Evolutionary conservation across 2,113 vertebrate species (phyloP), one percentile per base, ranked within the genome.

Genomic region (Melospiza melodia): DNA sequence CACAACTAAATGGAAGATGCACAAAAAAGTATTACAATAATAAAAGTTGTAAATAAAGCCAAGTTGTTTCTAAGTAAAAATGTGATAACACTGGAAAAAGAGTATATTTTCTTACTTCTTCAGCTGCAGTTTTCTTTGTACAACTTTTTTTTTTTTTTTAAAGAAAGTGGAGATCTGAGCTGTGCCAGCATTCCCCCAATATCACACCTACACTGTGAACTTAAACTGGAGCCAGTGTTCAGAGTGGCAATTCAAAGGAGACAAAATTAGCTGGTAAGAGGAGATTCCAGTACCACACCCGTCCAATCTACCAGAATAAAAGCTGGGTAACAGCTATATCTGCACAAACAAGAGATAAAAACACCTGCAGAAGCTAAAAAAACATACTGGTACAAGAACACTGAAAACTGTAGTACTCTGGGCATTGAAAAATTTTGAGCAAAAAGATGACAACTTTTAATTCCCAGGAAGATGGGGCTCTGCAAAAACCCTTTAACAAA

Each of bases 311-410:
- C 24, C 58, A 73, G 27, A 55, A 27, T 1, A 17, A 58, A 41
- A 59, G 27, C 27, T 35, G 22, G 7, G 30, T 25, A 37, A 71
- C 33, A 51, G 3, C 15, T 14, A 3, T 27, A 35, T 5, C 44
- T n/a, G 52, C 31, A 73, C 30, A 67, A 12, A 19, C 33, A 63
- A 54, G 59, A 46, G 4, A 72, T 6, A 71, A 62, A 88, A 22
- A 0, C 15, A 46, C 4, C 58, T 77, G 16, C 1, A 65, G 28
- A 59, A 87, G 33, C 35, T 69, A 33, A 54, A 87, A 51, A 49
- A 41, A 1, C 0, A 0, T 1, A 16, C 0, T 54, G 35, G 15
- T 55, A 21, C 12, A 67, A 35, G 43, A 69, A 31, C 41, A 61
- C 0, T 39, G 19, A 35, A 33, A 87, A 77, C 1, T n/a, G 27